These are phyloP conservation scores for Nesidiocoris tenuis DNA, from an alignment of 2,888 invertebrate species.

Conservation along the genomic window DNA sequence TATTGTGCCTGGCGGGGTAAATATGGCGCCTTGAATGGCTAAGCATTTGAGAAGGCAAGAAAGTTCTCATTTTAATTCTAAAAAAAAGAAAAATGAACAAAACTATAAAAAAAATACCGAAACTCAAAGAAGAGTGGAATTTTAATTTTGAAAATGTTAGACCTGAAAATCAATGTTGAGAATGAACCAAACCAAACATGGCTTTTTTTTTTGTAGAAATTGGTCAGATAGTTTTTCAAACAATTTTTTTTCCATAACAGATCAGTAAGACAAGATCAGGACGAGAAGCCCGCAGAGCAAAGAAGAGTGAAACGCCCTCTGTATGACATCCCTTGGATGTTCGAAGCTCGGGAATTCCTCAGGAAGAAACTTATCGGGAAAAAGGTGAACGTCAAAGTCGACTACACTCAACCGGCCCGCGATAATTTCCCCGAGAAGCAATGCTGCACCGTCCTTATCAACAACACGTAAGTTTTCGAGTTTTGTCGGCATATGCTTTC, in stretches of 20 bases:
- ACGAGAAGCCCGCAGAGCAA: conserved; percentile 27
- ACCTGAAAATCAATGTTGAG: background rate
- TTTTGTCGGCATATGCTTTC: too few relatives aligned
- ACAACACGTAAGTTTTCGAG: conserved; percentile 68
- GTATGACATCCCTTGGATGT: conserved; percentile 98
- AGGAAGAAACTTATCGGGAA: conserved; percentile 94
- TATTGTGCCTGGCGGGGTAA: too few relatives aligned
- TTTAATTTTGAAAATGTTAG: background rate
- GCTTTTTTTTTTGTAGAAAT: conserved; percentile 1
- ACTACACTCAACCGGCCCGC: conserved; percentile 94
- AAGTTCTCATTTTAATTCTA: background rate
- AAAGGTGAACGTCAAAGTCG: conserved; percentile 85
- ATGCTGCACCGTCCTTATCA: conserved; percentile 87
- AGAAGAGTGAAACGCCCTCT: conserved; percentile 61
- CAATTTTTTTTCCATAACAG: too few relatives aligned
- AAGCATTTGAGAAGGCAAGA: background rate
- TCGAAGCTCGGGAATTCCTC: conserved; percentile 94
- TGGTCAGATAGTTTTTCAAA: too few relatives aligned
- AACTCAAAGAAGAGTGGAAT: background rate
- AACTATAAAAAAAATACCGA: background rate
- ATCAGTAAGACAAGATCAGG: too few relatives aligned
- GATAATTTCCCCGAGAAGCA: conserved; percentile 92
- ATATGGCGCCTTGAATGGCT: too few relatives aligned
- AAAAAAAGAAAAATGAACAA: too few relatives aligned
- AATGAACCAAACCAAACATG: background rate